Evolutionary conservation across 2,797 vertebrate genomes (phyloP), one percentile per base, ranked within the genome.

Genomic region (Kryptolebias ocellatus): DNA sequence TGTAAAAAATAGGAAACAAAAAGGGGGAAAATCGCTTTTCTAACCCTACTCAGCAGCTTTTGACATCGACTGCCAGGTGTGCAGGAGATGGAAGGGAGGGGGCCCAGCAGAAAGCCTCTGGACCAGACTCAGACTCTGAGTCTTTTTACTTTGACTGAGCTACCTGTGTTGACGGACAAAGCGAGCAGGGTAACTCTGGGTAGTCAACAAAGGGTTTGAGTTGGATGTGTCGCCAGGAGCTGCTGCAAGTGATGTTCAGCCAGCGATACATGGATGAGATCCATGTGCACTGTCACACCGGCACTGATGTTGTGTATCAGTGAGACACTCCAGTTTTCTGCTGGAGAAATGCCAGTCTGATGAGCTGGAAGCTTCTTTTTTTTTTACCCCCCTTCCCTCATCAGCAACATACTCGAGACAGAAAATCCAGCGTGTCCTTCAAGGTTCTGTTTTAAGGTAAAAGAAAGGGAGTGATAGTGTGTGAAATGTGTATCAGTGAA

Each of bases 281-380:
- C 88, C 88, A 85, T 74, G 83, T 72, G 83, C 80, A 20, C 63
- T 12, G 83, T 81, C 86, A 85, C 81, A 71, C 70, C 39, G 57
- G 50, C 79, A 7, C 79, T 62, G 80, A 64, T 42, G 81, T 64
- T 62, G 76, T 46, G 66, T 74, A 84, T 84, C 82, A 83, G 80
- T 46, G 73, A 73, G 76, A 61, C 83, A 56, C 79, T 75, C 63
- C 80, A 62, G 71, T 46, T 69, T 63, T 77, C 71, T 53, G 74
- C 79, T 90, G 89, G 88, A 88, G 49, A 37, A 47, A 67, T 39
- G 86, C 79, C 83, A 89, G 85, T 65, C 79, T 65, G 68, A 86
- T 77, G 89, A 84, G 86, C 81, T 78, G 64, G 68, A 74, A 67
- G 74, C 81, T 56, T 45, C 47, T 10, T 24, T 11, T 62, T 5